phyloP scores from a whole-genome alignment of 2,888 invertebrate genomes.

The Epistrophe eligans region DNA sequence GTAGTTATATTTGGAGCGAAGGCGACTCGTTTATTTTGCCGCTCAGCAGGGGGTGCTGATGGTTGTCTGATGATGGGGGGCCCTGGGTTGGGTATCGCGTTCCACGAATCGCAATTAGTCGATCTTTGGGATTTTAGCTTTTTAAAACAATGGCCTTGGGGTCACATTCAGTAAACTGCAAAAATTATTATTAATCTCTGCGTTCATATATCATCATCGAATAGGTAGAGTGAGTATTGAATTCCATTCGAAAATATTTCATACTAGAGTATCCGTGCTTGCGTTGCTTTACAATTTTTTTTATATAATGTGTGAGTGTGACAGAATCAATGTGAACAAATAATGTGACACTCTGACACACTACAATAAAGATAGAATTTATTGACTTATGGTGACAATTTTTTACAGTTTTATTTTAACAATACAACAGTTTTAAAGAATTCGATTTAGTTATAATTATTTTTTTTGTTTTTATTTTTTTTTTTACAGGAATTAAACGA shows the following conservation, averaged over 20 bases:
- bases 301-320: neutral
- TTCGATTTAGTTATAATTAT: neutral
- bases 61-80: conserved; percentile 56
- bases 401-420: too few relatives aligned
- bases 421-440: too few relatives aligned
- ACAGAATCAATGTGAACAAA: too few relatives aligned
- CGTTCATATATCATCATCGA: conserved; percentile 47
- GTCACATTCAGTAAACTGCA: conserved; percentile 44
- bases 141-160: conserved; percentile 74
- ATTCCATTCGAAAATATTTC: conserved; percentile 60
- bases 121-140: conserved; percentile 39
- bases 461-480: neutral
- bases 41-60: conserved; percentile 75
- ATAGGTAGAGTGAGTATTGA: conserved; percentile 39
- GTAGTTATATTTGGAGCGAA: conserved; percentile 76
- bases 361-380: too few relatives aligned
- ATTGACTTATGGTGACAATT: too few relatives aligned
- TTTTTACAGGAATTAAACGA: conserved; percentile 39
- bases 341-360: too few relatives aligned
- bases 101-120: conserved; percentile 74
- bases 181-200: conserved; percentile 41
- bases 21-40: conserved; percentile 73
- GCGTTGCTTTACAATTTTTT: conserved; percentile 10
- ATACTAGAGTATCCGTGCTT: neutral
- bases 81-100: conserved; percentile 65